Conservation (phyloP, 2,888 invertebrate genomes). For the Plutella xylostella region DNA sequence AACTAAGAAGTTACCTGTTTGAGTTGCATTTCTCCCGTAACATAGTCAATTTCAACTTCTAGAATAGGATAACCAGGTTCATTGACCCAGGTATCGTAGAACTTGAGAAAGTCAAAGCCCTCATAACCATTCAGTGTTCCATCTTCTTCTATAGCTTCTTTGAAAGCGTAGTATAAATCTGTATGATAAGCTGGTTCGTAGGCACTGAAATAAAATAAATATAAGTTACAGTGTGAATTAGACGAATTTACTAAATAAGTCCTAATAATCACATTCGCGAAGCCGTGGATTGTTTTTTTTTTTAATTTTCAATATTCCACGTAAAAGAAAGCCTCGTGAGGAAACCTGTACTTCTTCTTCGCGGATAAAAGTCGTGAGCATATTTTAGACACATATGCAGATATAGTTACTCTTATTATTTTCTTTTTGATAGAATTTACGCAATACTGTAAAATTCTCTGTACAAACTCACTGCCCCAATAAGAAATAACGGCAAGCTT, state of each 20-base stretch:
- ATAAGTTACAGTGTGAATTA: too few relatives aligned
- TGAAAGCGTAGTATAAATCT: slow-evolving; percentile 58
- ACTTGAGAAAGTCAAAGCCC: slow-evolving; percentile 46
- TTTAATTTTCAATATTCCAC: too few relatives aligned
- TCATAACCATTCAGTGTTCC: slow-evolving; percentile 33
- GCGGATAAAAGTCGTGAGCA: too few relatives aligned
- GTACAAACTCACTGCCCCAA: slow-evolving; percentile 64
- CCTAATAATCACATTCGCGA: too few relatives aligned
- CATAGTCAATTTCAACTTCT: slow-evolving; percentile 52
- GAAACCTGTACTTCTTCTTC: too few relatives aligned
- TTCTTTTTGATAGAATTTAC: too few relatives aligned
- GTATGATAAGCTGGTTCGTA: slow-evolving; percentile 55
- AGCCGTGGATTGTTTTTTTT: neutral
- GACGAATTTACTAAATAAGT: too few relatives aligned
- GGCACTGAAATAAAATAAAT: slow-evolving; percentile 34
- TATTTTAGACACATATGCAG: too few relatives aligned
- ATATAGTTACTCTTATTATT: too few relatives aligned
- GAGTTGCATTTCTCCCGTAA: slow-evolving; percentile 35
- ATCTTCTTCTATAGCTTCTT: slow-evolving; percentile 38
- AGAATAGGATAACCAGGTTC: slow-evolving; percentile 73
- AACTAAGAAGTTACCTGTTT: slow-evolving; percentile 54
- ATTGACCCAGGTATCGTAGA: slow-evolving; percentile 73
- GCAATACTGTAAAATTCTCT: too few relatives aligned
- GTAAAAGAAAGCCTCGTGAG: too few relatives aligned
- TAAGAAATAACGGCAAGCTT: slow-evolving; percentile 47